Evolutionary conservation across 2,888 invertebrate genomes (phyloP).

Genomic region (Gerris lacustris): DNA sequence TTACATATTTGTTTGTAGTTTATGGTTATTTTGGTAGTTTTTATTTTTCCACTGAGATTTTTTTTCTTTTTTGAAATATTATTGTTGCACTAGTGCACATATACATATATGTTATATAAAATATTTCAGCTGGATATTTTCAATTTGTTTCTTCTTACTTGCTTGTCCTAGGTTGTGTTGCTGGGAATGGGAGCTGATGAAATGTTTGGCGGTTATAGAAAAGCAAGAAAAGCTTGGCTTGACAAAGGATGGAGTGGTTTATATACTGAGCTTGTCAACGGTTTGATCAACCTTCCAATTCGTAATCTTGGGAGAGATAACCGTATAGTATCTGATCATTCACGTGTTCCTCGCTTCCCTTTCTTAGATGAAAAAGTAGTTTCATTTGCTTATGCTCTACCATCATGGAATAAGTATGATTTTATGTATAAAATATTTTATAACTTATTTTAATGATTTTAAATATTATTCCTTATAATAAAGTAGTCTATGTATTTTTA

Average conservation of each 20-base stretch:
- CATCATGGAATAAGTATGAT: slow-evolving; percentile 54
- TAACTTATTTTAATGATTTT: too few relatives aligned
- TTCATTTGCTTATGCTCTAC: slow-evolving; percentile 48
- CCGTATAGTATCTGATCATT: slow-evolving; percentile 79
- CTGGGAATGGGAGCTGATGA: slow-evolving; percentile 96
- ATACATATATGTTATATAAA: too few relatives aligned
- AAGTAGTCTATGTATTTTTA: too few relatives aligned
- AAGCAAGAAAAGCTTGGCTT: slow-evolving; percentile 64
- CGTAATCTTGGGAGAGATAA: slow-evolving; percentile 93
- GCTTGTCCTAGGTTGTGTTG: slow-evolving; percentile 52
- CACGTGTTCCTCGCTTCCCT: slow-evolving; percentile 65
- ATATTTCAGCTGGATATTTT: too few relatives aligned
- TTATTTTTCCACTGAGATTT: too few relatives aligned
- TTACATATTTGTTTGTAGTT: too few relatives aligned
- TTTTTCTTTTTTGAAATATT: too few relatives aligned
- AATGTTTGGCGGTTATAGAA: slow-evolving; percentile 83
- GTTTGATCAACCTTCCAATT: slow-evolving; percentile 73
- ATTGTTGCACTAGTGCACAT: too few relatives aligned
- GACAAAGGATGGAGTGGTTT: slow-evolving; percentile 46
- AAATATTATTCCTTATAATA: too few relatives aligned
- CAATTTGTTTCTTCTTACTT: too few relatives aligned
- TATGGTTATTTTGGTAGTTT: too few relatives aligned
- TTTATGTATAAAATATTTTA: neutral
- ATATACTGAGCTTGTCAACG: slow-evolving; percentile 52
- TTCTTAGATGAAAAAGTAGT: slow-evolving; percentile 49